phyloP scores from a whole-genome alignment of 2,797 vertebrate genomes.

The Gymnopithys bicolor region DNA sequence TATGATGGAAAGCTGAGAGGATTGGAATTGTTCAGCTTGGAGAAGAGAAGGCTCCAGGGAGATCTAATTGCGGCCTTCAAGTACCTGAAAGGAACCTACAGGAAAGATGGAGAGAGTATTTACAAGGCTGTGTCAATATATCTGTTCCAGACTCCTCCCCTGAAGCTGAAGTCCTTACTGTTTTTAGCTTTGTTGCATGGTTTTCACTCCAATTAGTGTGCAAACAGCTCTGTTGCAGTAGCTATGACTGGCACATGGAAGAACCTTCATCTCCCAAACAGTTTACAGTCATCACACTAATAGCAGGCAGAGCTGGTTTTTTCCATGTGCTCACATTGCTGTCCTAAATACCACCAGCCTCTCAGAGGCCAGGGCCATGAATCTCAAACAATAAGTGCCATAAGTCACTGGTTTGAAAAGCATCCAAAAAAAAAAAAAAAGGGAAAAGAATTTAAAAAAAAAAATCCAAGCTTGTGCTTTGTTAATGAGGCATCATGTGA shows the following conservation, averaged over 20 bases:
- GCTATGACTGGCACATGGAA: neutral
- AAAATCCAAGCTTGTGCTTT: neutral
- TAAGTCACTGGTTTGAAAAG: neutral
- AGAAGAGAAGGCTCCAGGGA: neutral
- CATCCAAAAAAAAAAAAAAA: neutral
- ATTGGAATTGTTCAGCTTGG: neutral
- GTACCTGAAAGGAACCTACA: neutral
- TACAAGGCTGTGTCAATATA: neutral
- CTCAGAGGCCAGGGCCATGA: neutral
- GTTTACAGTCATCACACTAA: neutral
- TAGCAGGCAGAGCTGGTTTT: neutral
- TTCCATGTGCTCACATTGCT: neutral
- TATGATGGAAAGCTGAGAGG: neutral
- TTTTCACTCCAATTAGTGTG: neutral
- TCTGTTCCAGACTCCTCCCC: neutral
- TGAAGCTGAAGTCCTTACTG: neutral
- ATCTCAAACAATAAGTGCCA: neutral
- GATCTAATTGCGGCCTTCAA: neutral
- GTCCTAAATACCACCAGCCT: slow-evolving; percentile 19
- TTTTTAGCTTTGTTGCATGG: neutral
- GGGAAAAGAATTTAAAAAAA: neutral
- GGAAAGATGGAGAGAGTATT: neutral
- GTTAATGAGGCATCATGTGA: slow-evolving; percentile 35
- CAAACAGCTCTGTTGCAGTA: neutral
- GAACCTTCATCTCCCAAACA: neutral